Evolutionary conservation across 2,797 vertebrate species (phyloP).

Genomic region (Pygocentrus nattereri): DNA sequence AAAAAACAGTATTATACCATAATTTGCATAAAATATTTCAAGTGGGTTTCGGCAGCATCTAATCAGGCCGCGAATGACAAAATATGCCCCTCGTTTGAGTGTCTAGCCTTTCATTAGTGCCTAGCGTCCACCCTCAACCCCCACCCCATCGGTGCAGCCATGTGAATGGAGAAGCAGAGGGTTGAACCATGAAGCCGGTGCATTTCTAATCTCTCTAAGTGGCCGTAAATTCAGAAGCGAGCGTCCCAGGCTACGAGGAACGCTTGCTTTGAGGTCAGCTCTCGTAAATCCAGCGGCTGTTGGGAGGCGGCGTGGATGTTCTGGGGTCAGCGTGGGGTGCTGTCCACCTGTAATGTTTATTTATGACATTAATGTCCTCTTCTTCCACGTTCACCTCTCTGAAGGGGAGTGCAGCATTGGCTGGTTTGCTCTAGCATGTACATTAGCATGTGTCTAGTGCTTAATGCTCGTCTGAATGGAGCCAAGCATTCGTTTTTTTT

Average conservation of each 20-base stretch:
- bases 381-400: slow-evolving; percentile 34
- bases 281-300: slow-evolving; percentile 33
- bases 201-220: slow-evolving; percentile 59
- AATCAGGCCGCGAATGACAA: slow-evolving; percentile 38
- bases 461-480: background rate
- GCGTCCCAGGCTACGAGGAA: slow-evolving; percentile 13
- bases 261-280: slow-evolving; percentile 35
- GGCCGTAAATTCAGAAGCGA: slow-evolving; percentile 47
- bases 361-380: slow-evolving; percentile 26
- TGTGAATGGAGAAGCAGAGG: background rate
- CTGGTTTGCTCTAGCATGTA: background rate
- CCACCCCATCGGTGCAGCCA: background rate
- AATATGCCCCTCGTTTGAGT: slow-evolving; percentile 20
- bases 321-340: slow-evolving; percentile 32
- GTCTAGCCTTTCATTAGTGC: slow-evolving; percentile 30
- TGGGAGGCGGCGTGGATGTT: slow-evolving; percentile 19
- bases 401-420: slow-evolving; percentile 23
- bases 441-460: background rate
- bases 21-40: slow-evolving; percentile 49
- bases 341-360: slow-evolving; percentile 39
- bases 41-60: slow-evolving; percentile 46
- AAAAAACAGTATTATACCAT: background rate
- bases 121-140: slow-evolving; percentile 1
- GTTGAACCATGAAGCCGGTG: slow-evolving; percentile 6
- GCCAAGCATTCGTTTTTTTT: background rate